Evolutionary conservation across 2,888 invertebrate genomes (phyloP).

Genomic region (Agonum fuliginosum): DNA sequence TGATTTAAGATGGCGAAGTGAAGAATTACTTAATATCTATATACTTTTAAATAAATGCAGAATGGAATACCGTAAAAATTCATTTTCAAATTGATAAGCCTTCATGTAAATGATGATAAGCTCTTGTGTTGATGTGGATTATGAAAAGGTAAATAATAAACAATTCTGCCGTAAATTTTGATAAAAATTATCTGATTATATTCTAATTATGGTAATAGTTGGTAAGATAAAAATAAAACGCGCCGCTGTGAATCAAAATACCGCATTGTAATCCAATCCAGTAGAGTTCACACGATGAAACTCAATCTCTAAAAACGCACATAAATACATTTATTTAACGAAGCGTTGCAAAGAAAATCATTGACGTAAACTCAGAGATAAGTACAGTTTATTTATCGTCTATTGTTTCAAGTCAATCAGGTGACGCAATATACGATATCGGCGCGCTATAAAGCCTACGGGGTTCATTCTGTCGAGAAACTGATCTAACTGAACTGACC

Average conservation of each 20-base stretch:
- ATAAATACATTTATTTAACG: slow-evolving; percentile 57
- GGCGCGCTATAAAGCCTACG: slow-evolving; percentile 14
- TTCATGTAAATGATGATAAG: too few relatives aligned
- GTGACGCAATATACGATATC: slow-evolving; percentile 53
- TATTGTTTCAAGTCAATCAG: slow-evolving; percentile 59
- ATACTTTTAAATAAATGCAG: slow-evolving; percentile 11
- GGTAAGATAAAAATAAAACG: neutral
- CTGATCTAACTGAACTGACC: slow-evolving; percentile 3
- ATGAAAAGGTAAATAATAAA: too few relatives aligned
- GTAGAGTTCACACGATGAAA: slow-evolving; percentile 44
- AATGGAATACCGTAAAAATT: too few relatives aligned
- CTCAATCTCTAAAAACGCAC: slow-evolving; percentile 29
- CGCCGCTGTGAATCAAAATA: neutral
- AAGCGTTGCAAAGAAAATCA: slow-evolving; percentile 54
- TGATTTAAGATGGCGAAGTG: too few relatives aligned
- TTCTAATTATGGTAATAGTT: too few relatives aligned
- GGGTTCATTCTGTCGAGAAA: slow-evolving; percentile 35
- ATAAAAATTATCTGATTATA: too few relatives aligned
- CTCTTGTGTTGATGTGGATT: too few relatives aligned
- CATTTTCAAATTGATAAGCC: too few relatives aligned
- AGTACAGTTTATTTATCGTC: slow-evolving; percentile 51
- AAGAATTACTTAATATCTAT: too few relatives aligned
- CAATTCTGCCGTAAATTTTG: too few relatives aligned
- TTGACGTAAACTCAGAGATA: slow-evolving; percentile 41
- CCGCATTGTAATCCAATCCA: slow-evolving; percentile 23